Base-by-base conservation (phyloP, 35 echinoderm and acorn worm genomes). In the Patiria miniata region DNA sequence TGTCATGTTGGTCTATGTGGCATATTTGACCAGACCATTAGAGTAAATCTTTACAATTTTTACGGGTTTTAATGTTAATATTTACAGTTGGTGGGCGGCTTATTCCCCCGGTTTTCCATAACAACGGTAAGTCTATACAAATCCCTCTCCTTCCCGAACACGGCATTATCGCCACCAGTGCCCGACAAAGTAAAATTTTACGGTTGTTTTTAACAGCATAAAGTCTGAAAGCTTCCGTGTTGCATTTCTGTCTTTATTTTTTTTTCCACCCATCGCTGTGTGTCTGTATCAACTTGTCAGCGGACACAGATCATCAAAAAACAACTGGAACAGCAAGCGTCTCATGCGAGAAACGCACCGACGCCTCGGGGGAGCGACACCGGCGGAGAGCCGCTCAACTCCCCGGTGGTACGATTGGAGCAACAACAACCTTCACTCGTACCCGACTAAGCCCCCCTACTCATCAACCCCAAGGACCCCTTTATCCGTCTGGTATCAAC, bases 131-230 rank as follows among this genome's bases (percentile, higher is more conserved):
- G 4, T 47, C 42, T 47, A 12, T 12, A 4, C 42, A 47, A 47
- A 47, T 6, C 12, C 42, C 42, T 12, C 42, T 47, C 12, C 42
- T 47, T 47, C 42, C 42, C 42, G 42, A 6, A 47, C 4, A 6
- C 4, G 12, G 42, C 4, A 47, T 47, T 47, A 47, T 47, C 12
- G 42, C 42, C 42, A 47, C 12, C 4, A 12, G 42, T 6, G 4
- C 4, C 42, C 12, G 4, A 47, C 42, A 47, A 73, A 73, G 65
- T 73, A 73, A 73, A 73, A 73, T 73, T 73, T 73, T 73, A 73
- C 65, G 65, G 65, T 73, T 26, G 26, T 73, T 73, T 73, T 26
- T 73, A 73, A 73, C 65, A 73, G 65, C 26, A 73, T 73, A 73
- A 73, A 73, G 34, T 14, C 8, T 73, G 65, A 73, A 73, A 73